Evolutionary conservation across 2,888 invertebrate species (phyloP).

Genomic region (Dioctria linearis): DNA sequence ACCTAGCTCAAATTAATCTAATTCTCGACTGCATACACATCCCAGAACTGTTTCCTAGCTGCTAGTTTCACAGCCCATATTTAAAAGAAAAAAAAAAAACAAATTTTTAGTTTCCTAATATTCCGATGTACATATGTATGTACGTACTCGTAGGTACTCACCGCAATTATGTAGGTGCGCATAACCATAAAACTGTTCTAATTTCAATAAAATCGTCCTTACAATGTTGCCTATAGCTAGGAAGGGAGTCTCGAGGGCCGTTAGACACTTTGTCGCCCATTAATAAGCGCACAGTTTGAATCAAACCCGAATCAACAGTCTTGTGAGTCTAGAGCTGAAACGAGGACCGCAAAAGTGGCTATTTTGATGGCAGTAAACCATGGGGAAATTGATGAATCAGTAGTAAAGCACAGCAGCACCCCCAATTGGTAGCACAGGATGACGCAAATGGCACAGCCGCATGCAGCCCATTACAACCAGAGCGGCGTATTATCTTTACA

Average conservation of each 20-base stretch:
- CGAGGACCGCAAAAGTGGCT: constrained; percentile 6
- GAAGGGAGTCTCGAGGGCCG: not conserved
- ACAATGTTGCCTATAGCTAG: too few relatives aligned
- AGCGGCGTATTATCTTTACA: constrained; percentile 49
- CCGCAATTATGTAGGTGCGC: too few relatives aligned
- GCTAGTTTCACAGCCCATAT: too few relatives aligned
- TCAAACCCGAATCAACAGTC: constrained; percentile 24
- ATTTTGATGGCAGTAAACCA: constrained; percentile 29
- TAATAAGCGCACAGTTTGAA: constrained; percentile 37
- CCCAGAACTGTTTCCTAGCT: too few relatives aligned
- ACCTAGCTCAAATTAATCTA: too few relatives aligned
- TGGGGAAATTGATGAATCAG: constrained; percentile 45
- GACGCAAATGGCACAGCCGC: constrained; percentile 47
- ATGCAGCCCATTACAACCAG: constrained; percentile 47
- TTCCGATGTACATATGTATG: too few relatives aligned
- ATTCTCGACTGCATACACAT: too few relatives aligned
- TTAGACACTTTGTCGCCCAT: constrained; percentile 49
- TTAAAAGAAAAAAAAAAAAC: too few relatives aligned
- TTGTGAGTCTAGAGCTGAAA: not conserved
- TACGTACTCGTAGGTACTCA: too few relatives aligned
- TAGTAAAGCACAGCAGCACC: constrained; percentile 30
- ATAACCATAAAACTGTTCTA: too few relatives aligned
- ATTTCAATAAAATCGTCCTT: too few relatives aligned
- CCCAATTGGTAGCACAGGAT: constrained; percentile 43
- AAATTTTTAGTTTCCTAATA: too few relatives aligned